Evolutionary conservation across 2,113 vertebrate species (phyloP).

Genomic region (Channa maculata): DNA sequence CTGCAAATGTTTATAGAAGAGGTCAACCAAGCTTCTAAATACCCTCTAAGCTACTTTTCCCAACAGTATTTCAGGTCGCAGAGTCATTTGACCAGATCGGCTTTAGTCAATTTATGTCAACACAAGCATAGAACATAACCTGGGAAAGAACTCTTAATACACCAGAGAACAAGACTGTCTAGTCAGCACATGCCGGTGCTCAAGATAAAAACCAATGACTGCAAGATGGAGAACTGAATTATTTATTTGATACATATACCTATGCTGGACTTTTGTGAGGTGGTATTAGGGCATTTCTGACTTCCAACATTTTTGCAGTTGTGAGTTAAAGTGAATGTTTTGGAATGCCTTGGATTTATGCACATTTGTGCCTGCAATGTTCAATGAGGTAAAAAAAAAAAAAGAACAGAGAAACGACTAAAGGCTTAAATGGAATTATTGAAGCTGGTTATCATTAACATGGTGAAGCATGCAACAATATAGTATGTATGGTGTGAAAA

Average conservation of each 20-base stretch:
- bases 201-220: constrained; percentile 24
- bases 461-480: too few relatives aligned
- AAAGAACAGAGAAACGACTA: too few relatives aligned
- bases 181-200: constrained; percentile 31
- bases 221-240: constrained; percentile 28
- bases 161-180: not conserved
- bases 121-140: constrained; percentile 7
- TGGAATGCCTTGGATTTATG: too few relatives aligned
- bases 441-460: too few relatives aligned
- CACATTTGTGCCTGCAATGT: too few relatives aligned
- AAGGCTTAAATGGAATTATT: too few relatives aligned
- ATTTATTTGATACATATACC: constrained; percentile 26
- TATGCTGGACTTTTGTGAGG: not conserved
- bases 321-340: too few relatives aligned
- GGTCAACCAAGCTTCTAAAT: constrained; percentile 8
- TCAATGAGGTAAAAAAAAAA: too few relatives aligned
- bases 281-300: too few relatives aligned
- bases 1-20: constrained; percentile 26
- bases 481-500: too few relatives aligned
- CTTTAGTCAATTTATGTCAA: constrained; percentile 19
- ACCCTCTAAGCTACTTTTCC: constrained; percentile 28
- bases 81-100: constrained; percentile 5
- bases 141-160: not conserved
- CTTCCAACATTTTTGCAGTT: not conserved
- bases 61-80: constrained; percentile 17